A percentile compares a stretch with the other conserved stretches of the same genome.
These are phyloP conservation scores for Mormyrus iriodes DNA, from an alignment of 2,113 vertebrate genomes.

Conservation along the genomic window DNA sequence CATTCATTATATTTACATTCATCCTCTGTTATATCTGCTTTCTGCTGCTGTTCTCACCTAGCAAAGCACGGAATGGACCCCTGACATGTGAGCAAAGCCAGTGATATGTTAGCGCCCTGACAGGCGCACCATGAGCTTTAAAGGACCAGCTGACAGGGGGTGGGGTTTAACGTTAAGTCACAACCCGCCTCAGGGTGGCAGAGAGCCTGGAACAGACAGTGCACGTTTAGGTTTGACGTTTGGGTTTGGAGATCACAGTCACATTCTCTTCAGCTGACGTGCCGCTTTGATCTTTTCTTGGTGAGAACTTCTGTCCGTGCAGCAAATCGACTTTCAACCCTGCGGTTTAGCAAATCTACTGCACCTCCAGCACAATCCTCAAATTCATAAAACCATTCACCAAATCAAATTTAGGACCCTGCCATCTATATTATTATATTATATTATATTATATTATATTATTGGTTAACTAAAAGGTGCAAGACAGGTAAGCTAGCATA, in stretches of 20 bases:
- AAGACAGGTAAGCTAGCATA: background rate
- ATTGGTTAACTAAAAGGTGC: no score
- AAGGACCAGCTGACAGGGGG: background rate
- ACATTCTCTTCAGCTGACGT: background rate
- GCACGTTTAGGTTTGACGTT: background rate
- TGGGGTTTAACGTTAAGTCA: background rate
- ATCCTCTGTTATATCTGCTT: background rate
- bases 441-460: no score
- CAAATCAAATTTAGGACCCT: background rate
- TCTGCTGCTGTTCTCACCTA: background rate
- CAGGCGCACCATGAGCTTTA: background rate
- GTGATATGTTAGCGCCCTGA: background rate
- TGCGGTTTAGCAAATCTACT: background rate
- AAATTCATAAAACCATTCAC: background rate
- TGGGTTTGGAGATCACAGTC: background rate
- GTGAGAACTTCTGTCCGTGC: constrained; percentile 30
- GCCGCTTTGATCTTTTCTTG: constrained; percentile 8
- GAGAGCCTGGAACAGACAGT: background rate
- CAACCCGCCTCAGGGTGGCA: background rate
- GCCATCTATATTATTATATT: background rate
- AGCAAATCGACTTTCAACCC: constrained; percentile 35
- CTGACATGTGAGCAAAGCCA: background rate
- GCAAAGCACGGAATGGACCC: background rate
- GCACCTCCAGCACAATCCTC: background rate
- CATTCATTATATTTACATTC: background rate